A percentile compares a stretch with the other conserved stretches of the same genome.
These are phyloP conservation scores for Cephus runcator DNA, from an alignment of 2,888 invertebrate species.

Conservation along the genomic window DNA sequence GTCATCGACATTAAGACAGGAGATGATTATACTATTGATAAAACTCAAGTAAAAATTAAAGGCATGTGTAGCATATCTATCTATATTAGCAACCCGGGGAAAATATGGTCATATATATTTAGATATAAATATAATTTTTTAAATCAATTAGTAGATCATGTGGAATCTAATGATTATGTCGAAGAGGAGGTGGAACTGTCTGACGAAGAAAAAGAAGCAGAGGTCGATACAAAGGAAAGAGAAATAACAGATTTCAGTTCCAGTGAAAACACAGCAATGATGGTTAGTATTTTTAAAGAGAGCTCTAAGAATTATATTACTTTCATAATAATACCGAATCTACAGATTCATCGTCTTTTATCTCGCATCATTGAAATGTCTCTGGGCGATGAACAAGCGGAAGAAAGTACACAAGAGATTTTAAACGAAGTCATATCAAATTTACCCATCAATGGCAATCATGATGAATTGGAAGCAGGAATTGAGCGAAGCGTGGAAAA, in stretches of 20 bases:
- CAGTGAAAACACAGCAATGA: constrained; percentile 11
- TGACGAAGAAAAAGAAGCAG: constrained; percentile 28
- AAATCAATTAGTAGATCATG: background rate
- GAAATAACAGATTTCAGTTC: background rate
- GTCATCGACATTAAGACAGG: too few species aligned
- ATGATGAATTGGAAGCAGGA: constrained; percentile 25
- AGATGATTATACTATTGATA: background rate
- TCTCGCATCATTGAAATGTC: constrained; percentile 27
- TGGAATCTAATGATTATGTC: background rate
- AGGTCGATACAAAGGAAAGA: constrained; percentile 28
- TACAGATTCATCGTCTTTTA: constrained; percentile 27
- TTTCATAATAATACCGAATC: background rate
- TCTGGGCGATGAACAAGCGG: constrained; percentile 17
- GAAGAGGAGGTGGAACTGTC: background rate
- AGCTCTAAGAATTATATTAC: background rate
- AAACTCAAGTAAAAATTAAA: background rate
- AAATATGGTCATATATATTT: constrained; percentile 19
- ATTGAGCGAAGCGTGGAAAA: constrained; percentile 31
- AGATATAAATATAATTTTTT: background rate
- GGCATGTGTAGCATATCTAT: background rate
- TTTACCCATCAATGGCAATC: constrained; percentile 22
- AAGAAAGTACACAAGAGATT: constrained; percentile 23
- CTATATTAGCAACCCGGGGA: constrained; percentile 20
- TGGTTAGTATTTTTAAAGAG: constrained; percentile 7
- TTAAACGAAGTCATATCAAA: constrained; percentile 27